Evolutionary conservation across 2,797 vertebrate genomes (phyloP).

Genomic region (Chelon auratus): DNA sequence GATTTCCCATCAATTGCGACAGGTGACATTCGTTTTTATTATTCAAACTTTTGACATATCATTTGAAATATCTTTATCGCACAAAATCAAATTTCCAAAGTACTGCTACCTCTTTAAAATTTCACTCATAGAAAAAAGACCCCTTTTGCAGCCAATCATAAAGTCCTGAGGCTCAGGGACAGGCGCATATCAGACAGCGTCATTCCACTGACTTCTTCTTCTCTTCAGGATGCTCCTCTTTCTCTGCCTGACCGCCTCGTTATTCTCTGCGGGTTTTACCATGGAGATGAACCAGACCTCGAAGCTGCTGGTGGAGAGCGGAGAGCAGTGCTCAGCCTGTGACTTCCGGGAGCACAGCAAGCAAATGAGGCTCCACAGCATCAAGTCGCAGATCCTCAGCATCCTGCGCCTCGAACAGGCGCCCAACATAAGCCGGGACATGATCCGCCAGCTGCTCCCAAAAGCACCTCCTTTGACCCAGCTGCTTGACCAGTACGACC

Average conservation of each 20-base stretch:
- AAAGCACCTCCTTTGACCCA: slow-evolving; percentile 96
- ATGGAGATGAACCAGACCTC: slow-evolving; percentile 85
- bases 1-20: neutral
- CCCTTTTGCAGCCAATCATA: slow-evolving; percentile 87
- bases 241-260: slow-evolving; percentile 85
- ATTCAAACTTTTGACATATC: no score
- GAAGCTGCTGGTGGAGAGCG: slow-evolving; percentile 84
- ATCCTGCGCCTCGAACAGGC: slow-evolving; percentile 96
- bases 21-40: no score
- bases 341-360: slow-evolving; percentile 94
- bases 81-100: no score
- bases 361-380: slow-evolving; percentile 94
- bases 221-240: slow-evolving; percentile 87
- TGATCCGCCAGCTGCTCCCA: slow-evolving; percentile 95
- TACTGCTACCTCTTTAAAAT: slow-evolving; percentile 70
- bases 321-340: slow-evolving; percentile 92
- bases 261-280: slow-evolving; percentile 83
- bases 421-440: slow-evolving; percentile 98
- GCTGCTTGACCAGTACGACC: slow-evolving; percentile 97
- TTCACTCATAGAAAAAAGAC: slow-evolving; percentile 30
- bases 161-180: slow-evolving; percentile 83
- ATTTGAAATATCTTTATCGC: no score
- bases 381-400: slow-evolving; percentile 98
- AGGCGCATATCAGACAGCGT: slow-evolving; percentile 85
- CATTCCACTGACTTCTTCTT: slow-evolving; percentile 30